These are phyloP conservation scores for Eufriesea mexicana DNA, from an alignment of 1,140 invertebrate species.

Conservation along the genomic window DNA sequence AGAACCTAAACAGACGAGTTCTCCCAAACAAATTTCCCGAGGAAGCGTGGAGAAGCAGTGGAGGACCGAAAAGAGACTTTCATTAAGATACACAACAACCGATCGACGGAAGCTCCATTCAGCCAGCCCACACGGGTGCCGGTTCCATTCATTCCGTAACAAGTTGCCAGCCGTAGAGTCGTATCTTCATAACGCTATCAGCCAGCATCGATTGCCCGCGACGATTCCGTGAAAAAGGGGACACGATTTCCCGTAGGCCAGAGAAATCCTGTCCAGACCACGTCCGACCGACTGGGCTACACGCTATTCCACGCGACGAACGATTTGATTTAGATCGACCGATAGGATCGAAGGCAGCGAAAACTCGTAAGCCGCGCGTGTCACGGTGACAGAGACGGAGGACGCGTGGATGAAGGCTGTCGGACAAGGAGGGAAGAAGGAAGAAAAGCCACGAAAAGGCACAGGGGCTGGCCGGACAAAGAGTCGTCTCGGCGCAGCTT, in stretches of 20 bases:
- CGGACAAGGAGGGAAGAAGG: too few species aligned
- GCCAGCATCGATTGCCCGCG: not conserved
- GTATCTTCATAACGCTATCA: conserved; percentile 19
- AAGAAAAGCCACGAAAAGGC: conserved; percentile 17
- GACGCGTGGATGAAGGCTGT: too few species aligned
- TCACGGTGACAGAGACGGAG: not conserved
- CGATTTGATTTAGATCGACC: conserved; percentile 37
- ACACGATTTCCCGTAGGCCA: conserved; percentile 8
- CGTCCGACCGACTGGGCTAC: not conserved
- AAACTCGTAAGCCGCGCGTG: conserved; percentile 6
- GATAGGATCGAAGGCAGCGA: conserved; percentile 25
- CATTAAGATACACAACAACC: not conserved
- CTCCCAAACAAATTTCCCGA: too few species aligned
- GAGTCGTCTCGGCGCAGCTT: conserved; percentile 50
- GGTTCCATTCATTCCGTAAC: conserved; percentile 12
- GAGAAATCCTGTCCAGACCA: not conserved
- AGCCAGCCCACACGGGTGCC: not conserved
- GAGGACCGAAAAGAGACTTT: not conserved
- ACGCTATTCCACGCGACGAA: conserved; percentile 2
- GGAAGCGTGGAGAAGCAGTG: too few species aligned
- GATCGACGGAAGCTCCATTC: conserved; percentile 8
- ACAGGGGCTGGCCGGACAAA: conserved; percentile 36
- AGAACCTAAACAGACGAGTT: too few species aligned
- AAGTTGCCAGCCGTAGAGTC: not conserved
- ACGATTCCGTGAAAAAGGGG: not conserved